A percentile compares a stretch with the other conserved stretches of the same genome.
phyloP scores from a whole-genome alignment of 1,140 invertebrate species.

The Cyclina sinensis region DNA sequence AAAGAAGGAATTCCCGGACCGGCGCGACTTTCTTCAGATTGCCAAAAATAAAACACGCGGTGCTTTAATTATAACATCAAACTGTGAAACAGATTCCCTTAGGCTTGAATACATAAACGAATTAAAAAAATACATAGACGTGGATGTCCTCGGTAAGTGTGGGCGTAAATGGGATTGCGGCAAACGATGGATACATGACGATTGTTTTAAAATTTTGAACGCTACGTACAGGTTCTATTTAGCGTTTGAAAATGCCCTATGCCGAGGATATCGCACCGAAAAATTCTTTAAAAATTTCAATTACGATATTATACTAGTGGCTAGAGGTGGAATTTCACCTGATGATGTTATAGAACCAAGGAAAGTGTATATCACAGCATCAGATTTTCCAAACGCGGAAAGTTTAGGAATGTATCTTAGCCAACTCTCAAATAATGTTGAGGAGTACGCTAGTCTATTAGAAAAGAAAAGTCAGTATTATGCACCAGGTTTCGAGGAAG shows the following conservation, averaged over 20 bases:
- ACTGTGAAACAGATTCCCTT: neutral
- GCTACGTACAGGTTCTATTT: conserved; percentile 35
- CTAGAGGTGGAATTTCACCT: neutral
- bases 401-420: neutral
- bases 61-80: neutral
- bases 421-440: neutral
- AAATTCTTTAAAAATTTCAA: conserved; percentile 50
- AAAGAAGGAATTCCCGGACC: neutral
- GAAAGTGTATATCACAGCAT: neutral
- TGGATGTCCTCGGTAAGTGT: neutral
- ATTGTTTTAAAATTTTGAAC: neutral
- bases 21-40: neutral
- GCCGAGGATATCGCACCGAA: conserved; percentile 43
- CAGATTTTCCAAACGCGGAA: neutral
- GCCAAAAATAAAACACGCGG: neutral
- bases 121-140: neutral
- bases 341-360: neutral
- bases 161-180: neutral
- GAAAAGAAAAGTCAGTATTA: neutral
- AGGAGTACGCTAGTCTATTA: neutral
- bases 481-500: neutral
- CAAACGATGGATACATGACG: neutral
- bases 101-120: neutral
- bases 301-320: conserved; percentile 23
- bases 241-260: conserved; percentile 48